Base-by-base conservation (phyloP, 1,140 invertebrate species). In the Pentalonia nigronervosa region DNA sequence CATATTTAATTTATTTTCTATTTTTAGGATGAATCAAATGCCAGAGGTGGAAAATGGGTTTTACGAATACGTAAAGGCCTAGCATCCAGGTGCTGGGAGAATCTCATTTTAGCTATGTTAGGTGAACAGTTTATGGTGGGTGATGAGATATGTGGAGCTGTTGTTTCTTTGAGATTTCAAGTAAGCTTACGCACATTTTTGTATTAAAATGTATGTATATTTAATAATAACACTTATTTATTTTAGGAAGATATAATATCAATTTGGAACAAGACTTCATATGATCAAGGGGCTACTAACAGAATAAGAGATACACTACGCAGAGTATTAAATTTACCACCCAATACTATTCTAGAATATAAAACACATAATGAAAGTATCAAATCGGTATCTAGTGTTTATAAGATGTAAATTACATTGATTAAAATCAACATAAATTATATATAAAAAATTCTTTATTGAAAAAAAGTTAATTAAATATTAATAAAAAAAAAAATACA, bases 111-210 rank as follows among this genome's bases (percentile, higher is more conserved):
- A 96, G 99, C 99, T 93, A 99, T 99, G 97, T 96, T 99, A 94
- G 98, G 98, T 25, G 99, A 99, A 96, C 99, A 99, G 96, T 99
- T 99, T 96, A 98, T 99, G 97, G 99, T 99, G 14, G 99, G 99
- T 20, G 98, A 99, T 94, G 99, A 99, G 96, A 99, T 99, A 94
- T 99, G 99, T 96, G 99, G 99, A 7, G 98, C 99, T 94, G 99
- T 99, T 90, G 97, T 99, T 94, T 99, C 99, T 88, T 97, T 99
- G 94, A 96, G 98, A 94, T 98, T 97, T 96, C 98, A 98, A 96
- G 98, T 98, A 95, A 95, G 93, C 92, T 94, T 86, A 47, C 34
- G 89, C 56, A 34, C 30, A 91, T 50, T 56, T 76, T 86, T 30
- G 1, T 60, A 36, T 56, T 41, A 41, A 41, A 47, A 47, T 86